phyloP scores from a whole-genome alignment of 2,797 vertebrate genomes.

The Esox masquinongy region DNA sequence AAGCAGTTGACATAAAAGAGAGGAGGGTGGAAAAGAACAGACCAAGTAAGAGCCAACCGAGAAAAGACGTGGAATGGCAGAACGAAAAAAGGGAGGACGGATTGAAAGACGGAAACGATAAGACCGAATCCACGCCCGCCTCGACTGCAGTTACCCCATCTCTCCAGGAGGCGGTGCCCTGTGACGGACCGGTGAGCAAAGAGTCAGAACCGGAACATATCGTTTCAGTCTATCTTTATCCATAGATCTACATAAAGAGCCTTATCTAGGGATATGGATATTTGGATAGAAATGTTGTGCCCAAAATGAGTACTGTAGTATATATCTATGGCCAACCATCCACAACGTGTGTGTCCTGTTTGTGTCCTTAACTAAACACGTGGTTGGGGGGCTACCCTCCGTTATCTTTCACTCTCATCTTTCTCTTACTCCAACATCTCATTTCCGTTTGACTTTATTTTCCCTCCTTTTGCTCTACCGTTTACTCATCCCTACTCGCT shows the following conservation, averaged over 20 bases:
- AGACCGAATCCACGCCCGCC: slow-evolving; percentile 51
- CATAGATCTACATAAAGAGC: not conserved
- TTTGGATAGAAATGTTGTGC: not conserved
- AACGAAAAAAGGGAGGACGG: slow-evolving; percentile 41
- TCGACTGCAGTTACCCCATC: slow-evolving; percentile 63
- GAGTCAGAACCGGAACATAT: not conserved
- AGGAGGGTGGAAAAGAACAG: slow-evolving; percentile 42
- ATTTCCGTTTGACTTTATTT: not conserved
- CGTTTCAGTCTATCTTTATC: not conserved
- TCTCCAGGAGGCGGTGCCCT: slow-evolving; percentile 66
- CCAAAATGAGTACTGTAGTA: not conserved
- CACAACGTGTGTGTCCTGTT: slow-evolving; percentile 4
- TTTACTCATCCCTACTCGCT: not conserved
- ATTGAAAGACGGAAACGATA: slow-evolving; percentile 27
- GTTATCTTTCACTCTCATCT: no score
- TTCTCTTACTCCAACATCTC: not conserved
- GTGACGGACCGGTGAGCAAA: slow-evolving; percentile 70
- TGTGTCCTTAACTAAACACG: not conserved
- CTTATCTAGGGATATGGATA: not conserved
- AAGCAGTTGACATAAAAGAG: slow-evolving; percentile 20
- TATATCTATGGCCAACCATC: not conserved
- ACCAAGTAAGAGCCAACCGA: slow-evolving; percentile 26
- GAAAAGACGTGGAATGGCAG: slow-evolving; percentile 43
- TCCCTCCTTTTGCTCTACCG: not conserved
- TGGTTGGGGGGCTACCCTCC: not conserved